These are phyloP conservation scores for Aphrophora alni DNA, from an alignment of 2,888 invertebrate genomes.

Conservation along the genomic window DNA sequence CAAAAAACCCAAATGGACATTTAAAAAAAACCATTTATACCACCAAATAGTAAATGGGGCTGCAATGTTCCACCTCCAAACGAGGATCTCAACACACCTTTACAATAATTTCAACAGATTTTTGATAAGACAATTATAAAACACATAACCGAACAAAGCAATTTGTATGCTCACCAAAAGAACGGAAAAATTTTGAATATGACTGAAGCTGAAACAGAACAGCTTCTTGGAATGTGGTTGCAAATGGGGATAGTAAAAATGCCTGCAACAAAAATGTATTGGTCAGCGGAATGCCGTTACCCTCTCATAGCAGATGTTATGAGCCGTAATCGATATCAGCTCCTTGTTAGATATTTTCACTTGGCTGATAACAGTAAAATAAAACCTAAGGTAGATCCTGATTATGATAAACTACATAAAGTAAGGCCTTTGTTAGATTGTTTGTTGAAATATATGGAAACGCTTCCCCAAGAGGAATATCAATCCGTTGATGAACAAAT, in stretches of 20 bases:
- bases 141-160: background rate
- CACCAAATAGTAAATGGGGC: too few relatives aligned
- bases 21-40: too few relatives aligned
- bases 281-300: slow-evolving; percentile 33
- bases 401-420: slow-evolving; percentile 36
- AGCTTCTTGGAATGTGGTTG: slow-evolving; percentile 18
- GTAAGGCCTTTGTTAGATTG: background rate
- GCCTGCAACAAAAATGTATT: slow-evolving; percentile 28
- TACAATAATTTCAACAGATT: too few relatives aligned
- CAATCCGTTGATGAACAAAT: slow-evolving; percentile 52
- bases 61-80: too few relatives aligned
- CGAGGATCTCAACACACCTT: too few relatives aligned
- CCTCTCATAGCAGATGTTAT: slow-evolving; percentile 39
- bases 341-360: slow-evolving; percentile 29
- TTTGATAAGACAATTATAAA: background rate
- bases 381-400: background rate
- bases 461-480: slow-evolving; percentile 41
- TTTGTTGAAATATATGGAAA: background rate
- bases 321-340: slow-evolving; percentile 34
- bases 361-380: background rate
- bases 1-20: too few relatives aligned
- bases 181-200: background rate
- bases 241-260: slow-evolving; percentile 34
- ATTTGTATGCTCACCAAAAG: background rate
- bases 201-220: slow-evolving; percentile 7